phyloP scores from a whole-genome alignment of 2,888 invertebrate genomes.

The Coremacera marginata region DNA sequence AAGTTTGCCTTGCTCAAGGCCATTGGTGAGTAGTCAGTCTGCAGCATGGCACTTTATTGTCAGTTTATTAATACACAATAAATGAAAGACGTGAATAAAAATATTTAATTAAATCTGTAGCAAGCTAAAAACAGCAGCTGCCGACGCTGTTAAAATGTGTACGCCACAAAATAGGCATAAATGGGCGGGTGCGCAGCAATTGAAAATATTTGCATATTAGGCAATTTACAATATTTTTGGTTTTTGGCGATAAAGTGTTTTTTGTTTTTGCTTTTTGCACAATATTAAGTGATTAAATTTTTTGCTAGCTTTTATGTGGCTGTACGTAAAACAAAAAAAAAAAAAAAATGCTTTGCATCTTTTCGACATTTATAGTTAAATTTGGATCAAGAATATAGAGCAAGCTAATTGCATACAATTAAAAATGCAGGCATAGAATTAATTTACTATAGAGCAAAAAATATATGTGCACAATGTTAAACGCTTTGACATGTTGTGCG shows the following conservation, averaged over 20 bases:
- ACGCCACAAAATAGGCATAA: not conserved
- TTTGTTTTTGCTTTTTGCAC: not conserved
- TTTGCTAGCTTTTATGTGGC: not conserved
- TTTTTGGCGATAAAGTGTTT: not conserved
- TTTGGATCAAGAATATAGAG: not conserved
- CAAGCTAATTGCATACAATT: conserved; percentile 5
- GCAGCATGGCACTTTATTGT: not conserved
- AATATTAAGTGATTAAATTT: not conserved
- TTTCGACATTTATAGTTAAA: not conserved
- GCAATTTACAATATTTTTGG: not conserved
- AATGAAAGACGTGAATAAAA: not conserved
- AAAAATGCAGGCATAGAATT: not conserved
- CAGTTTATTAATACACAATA: not conserved
- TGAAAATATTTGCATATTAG: not conserved
- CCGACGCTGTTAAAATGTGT: not conserved
- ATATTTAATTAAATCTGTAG: conserved; percentile 2
- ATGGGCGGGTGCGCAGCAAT: not conserved
- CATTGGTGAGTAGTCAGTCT: not conserved
- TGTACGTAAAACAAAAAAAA: no score
- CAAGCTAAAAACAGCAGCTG: not conserved
- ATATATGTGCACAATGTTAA: no score
- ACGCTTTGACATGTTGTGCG: no score
- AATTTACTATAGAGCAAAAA: no score
- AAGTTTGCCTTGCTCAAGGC: not conserved
- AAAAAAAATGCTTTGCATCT: no score